Percentiles rank a stretch among this genome's conserved stretches.
These are phyloP conservation scores for Cinclus cinclus DNA, from an alignment of 2,113 vertebrate genomes.

Conservation along the genomic window DNA sequence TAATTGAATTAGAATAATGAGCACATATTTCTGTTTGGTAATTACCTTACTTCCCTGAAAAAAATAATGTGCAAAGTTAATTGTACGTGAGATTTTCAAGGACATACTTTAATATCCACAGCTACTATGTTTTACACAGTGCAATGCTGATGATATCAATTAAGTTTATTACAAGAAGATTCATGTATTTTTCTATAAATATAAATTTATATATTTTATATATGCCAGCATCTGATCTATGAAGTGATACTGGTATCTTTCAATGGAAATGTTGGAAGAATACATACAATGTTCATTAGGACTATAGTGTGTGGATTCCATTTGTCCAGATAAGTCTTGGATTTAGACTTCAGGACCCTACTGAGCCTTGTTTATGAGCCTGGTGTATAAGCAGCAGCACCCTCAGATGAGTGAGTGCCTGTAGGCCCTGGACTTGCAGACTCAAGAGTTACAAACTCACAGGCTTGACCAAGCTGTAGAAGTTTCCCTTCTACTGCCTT, in stretches of 20 bases:
- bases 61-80: slow-evolving; percentile 5
- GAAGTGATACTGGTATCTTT: background rate
- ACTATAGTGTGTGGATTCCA: rapidly evolving
- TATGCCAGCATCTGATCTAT: background rate
- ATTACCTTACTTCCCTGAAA: slow-evolving; percentile 24
- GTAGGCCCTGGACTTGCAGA: background rate
- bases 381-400: background rate
- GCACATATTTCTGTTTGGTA: background rate
- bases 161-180: slow-evolving; percentile 5
- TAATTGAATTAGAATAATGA: slow-evolving; percentile 41
- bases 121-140: background rate
- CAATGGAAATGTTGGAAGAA: background rate
- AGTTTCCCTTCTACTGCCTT: background rate
- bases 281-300: background rate
- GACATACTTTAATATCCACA: slow-evolving; percentile 2
- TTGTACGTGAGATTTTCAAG: background rate
- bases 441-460: background rate
- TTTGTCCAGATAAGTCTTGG: background rate
- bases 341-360: background rate
- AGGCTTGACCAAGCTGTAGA: background rate
- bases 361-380: background rate
- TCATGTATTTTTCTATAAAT: background rate
- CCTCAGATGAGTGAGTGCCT: background rate
- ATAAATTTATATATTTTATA: background rate
- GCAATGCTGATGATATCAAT: background rate